Evolutionary conservation across 2,797 vertebrate species (phyloP).

Genomic region (Sebastes oblongus): DNA sequence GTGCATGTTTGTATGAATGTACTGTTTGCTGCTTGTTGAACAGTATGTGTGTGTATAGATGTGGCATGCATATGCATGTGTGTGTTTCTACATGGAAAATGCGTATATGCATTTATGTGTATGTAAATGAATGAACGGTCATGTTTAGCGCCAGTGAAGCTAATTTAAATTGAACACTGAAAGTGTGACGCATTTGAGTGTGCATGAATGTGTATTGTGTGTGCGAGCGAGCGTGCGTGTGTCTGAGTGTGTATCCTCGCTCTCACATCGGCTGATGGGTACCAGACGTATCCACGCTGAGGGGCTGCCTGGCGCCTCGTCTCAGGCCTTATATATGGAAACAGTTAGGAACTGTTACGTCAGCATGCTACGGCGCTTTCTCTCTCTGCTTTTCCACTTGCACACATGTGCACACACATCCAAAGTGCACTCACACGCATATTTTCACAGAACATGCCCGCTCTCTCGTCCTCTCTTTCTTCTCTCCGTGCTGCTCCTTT

Average conservation of each 20-base stretch:
- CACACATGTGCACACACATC: constrained; percentile 30
- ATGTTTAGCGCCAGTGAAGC: neutral
- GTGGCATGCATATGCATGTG: neutral
- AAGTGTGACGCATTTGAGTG: neutral
- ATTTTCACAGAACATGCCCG: constrained; percentile 44
- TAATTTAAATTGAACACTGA: neutral
- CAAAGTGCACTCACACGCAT: constrained; percentile 12
- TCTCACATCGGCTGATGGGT: constrained; percentile 73
- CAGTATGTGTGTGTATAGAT: neutral
- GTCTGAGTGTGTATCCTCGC: constrained; percentile 36
- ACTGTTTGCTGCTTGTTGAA: neutral
- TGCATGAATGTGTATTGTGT: constrained; percentile 2
- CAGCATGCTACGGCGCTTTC: constrained; percentile 43
- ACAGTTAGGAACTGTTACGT: constrained; percentile 80
- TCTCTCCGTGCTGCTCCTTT: constrained; percentile 3
- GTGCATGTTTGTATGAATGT: neutral
- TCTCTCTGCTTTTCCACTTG: constrained; percentile 63
- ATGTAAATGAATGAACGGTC: neutral
- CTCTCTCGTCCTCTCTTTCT: constrained; percentile 13
- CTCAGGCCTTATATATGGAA: constrained; percentile 78
- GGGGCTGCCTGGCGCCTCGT: constrained; percentile 74
- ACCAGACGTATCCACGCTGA: constrained; percentile 73
- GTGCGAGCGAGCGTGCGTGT: neutral
- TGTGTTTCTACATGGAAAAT: neutral
- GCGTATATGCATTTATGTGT: neutral